Conservation (phyloP, 2,113 vertebrate genomes). For the Pseudopodoces humilis region DNA sequence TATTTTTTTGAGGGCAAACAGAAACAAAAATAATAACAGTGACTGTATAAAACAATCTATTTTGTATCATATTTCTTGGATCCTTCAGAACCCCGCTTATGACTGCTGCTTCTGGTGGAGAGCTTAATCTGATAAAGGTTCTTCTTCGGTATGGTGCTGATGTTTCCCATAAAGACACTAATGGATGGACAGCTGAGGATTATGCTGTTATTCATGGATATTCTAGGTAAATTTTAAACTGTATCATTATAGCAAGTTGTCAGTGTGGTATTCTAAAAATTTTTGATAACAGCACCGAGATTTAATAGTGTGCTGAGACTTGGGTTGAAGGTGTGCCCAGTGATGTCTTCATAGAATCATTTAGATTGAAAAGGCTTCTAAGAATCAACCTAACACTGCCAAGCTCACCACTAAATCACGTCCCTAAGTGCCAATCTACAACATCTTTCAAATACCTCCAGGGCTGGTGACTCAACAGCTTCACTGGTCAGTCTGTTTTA, state of each 20-base stretch:
- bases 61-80: neutral
- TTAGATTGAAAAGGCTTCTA: neutral
- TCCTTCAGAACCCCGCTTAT: conserved; percentile 81
- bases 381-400: neutral
- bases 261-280: neutral
- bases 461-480: neutral
- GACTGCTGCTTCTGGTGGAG: conserved; percentile 82
- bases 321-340: neutral
- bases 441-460: neutral
- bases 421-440: neutral
- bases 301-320: neutral
- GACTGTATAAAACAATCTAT: neutral
- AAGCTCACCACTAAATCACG: neutral
- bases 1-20: neutral
- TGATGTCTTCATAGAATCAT: neutral
- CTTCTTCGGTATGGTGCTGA: conserved; percentile 82
- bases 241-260: neutral
- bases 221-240: conserved; percentile 76
- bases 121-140: conserved; percentile 78
- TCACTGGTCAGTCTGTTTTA: neutral
- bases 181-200: conserved; percentile 86
- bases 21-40: neutral
- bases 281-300: neutral
- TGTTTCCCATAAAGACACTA: conserved; percentile 78
- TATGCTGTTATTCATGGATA: conserved; percentile 82